Base-by-base conservation (phyloP, 2,797 vertebrate species). In the Onychomys torridus region DNA sequence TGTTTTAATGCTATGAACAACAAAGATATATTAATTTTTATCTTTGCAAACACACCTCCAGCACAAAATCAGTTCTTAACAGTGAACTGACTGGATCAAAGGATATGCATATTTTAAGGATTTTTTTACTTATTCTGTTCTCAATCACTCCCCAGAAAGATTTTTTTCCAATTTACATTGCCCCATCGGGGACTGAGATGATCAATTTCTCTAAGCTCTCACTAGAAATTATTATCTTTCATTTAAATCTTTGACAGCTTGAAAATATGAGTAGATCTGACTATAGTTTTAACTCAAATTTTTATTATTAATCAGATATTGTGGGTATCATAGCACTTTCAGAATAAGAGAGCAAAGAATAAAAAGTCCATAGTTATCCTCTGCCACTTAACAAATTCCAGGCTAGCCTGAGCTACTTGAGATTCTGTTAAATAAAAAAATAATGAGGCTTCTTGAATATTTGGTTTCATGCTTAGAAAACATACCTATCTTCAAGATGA, bases 41-140 rank as follows among this genome's bases (percentile, higher is more conserved):
- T 92, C 94, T 96, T 94, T 78, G 87, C 84, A 97, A 95, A 96
- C 61, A 91, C 1, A 93, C 84, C 84, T 94, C 65, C n/a, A 77
- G 76, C 82, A 95, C 94, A 94, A 93, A 91, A 87, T 87, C 75
- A 77, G 69, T 67, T 94, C 67, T 86, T 96, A 91, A 81, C 90
- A 94, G n/a, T 46, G 90, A 95, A 96, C 93, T 95, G 81, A 85
- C 92, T 67, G 55, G 87, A 95, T 96, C 91, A 96, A 96, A 96
- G 89, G 76, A 91, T 89, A 87, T 89, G 86, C 76, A 87, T 94
- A 95, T 90, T 88, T 91, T 77, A 94, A 95, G 89, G 52, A 94
- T 92, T 93, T 95, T 95, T 85, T 75, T 46, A 96, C 78, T 77
- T 59, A 77, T 2, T 19, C 76, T 92, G 8, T 91, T 73, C 89